Conservation (phyloP, 2,888 invertebrate genomes). For the Ashinkailepas kermadecensis region DNA sequence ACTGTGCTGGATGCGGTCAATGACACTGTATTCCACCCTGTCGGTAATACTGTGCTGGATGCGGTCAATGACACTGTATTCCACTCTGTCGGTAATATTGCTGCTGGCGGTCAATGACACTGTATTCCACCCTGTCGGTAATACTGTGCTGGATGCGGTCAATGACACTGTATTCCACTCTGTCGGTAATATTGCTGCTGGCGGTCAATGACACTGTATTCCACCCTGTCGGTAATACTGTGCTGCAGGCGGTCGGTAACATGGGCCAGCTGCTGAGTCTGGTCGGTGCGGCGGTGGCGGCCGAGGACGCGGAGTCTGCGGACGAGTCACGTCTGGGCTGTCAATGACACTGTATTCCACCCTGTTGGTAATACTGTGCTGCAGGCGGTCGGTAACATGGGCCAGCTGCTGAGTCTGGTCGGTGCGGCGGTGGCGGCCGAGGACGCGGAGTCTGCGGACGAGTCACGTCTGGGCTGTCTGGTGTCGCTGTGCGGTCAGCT, state of each 20-base stretch:
- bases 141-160: too few species aligned
- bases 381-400: neutral
- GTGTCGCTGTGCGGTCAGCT: conserved; percentile 3
- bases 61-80: too few species aligned
- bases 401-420: neutral
- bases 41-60: too few species aligned
- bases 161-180: too few species aligned
- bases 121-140: too few species aligned
- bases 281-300: neutral
- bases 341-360: too few species aligned
- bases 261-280: neutral
- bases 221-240: too few species aligned
- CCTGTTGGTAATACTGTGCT: neutral
- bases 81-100: too few species aligned
- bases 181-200: too few species aligned
- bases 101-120: too few species aligned
- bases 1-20: neutral
- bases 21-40: too few species aligned
- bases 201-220: too few species aligned
- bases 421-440: neutral
- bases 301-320: neutral
- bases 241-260: neutral
- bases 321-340: neutral
- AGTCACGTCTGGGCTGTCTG: neutral
- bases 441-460: neutral